phyloP scores from a whole-genome alignment of 2,888 invertebrate genomes.

The Masnerella sp. region DNA sequence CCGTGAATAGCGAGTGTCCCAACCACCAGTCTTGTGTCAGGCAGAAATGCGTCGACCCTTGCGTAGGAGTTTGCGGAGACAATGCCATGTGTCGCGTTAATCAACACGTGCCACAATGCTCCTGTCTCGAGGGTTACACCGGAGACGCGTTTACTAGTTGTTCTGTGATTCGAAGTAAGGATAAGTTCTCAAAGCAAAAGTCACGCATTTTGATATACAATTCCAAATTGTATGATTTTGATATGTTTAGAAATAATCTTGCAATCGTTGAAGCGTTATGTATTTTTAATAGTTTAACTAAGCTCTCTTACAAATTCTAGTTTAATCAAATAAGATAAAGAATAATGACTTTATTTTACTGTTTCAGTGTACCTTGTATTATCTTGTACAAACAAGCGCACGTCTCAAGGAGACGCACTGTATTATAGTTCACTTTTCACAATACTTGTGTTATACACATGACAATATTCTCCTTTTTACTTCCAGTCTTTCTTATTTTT shows the following conservation, averaged over 20 bases:
- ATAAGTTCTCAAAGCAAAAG: conserved; percentile 12
- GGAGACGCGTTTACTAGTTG: conserved; percentile 85
- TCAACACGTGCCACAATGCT: conserved; percentile 84
- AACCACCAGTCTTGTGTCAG: conserved; percentile 81
- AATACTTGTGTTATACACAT: conserved; percentile 37
- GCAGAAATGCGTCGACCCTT: conserved; percentile 84
- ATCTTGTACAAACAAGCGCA: conserved; percentile 42
- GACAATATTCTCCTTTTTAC: conserved; percentile 39
- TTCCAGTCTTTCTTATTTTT: not conserved
- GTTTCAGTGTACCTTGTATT: conserved; percentile 49
- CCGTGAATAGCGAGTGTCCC: conserved; percentile 84
- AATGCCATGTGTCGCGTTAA: conserved; percentile 83
- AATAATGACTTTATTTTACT: conserved; percentile 29
- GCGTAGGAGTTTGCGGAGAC: conserved; percentile 81
- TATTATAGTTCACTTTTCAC: conserved; percentile 28
- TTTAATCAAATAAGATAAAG: too few species aligned
- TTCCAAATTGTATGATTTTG: too few species aligned
- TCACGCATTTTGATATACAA: too few species aligned
- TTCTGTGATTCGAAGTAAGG: conserved; percentile 67
- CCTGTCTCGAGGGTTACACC: conserved; percentile 81
- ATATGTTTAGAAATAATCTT: too few species aligned
- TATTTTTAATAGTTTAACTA: too few species aligned
- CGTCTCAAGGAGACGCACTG: conserved; percentile 31
- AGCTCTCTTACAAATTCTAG: too few species aligned
- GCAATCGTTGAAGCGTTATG: too few species aligned